These are phyloP conservation scores for Daubentonia madagascariensis DNA, from an alignment of 2,113 vertebrate species.

Conservation along the genomic window DNA sequence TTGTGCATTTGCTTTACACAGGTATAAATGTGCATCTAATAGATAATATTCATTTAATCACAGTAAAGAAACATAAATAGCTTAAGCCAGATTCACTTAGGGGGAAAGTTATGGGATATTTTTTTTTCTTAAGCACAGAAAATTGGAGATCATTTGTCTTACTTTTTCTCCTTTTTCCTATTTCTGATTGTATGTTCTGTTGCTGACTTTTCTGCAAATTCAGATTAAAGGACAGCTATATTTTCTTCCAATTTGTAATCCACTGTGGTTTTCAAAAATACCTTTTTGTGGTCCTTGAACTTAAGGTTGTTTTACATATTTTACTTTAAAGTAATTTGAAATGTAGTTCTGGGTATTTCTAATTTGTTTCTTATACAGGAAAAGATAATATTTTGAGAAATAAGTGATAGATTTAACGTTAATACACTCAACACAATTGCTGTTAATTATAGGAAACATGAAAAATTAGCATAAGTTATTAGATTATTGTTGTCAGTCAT, in stretches of 20 bases:
- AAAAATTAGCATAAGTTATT: neutral
- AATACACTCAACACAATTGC: neutral
- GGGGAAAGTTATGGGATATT: neutral
- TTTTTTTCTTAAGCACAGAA: neutral
- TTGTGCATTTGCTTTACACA: slow-evolving; percentile 18
- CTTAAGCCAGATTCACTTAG: neutral
- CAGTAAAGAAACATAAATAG: slow-evolving; percentile 32
- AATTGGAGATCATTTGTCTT: neutral
- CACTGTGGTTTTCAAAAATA: slow-evolving; percentile 19
- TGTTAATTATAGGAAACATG: neutral
- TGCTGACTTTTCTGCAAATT: neutral
- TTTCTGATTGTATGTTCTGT: neutral
- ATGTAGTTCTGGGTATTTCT: neutral
- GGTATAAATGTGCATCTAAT: neutral
- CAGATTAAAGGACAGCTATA: neutral
- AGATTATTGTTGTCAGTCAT: neutral
- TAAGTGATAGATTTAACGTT: slow-evolving; percentile 31
- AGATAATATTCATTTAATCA: neutral
- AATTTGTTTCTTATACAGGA: slow-evolving; percentile 15
- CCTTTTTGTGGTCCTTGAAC: slow-evolving; percentile 30
- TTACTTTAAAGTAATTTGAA: slow-evolving; percentile 54
- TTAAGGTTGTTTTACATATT: neutral
- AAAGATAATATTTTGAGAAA: slow-evolving; percentile 36
- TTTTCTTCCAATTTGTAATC: neutral
- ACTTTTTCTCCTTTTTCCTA: neutral